Conservation (phyloP, 2,888 invertebrate species). For the Trissolcus japonicus region DNA sequence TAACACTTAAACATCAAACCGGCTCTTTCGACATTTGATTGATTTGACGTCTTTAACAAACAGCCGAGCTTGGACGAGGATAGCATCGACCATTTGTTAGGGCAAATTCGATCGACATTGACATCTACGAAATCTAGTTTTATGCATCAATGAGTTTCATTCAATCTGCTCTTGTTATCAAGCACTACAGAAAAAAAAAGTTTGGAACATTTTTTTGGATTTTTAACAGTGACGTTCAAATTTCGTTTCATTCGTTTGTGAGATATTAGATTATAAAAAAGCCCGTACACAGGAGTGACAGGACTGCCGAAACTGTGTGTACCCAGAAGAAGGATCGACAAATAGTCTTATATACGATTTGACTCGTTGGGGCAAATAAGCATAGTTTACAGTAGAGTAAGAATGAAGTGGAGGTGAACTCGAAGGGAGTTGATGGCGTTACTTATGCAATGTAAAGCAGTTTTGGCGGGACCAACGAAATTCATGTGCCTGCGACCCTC, state of each 20-base stretch:
- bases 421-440: slow-evolving; percentile 63
- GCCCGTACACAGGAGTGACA: too few relatives aligned
- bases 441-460: slow-evolving; percentile 69
- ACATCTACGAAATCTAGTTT: too few relatives aligned
- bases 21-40: slow-evolving; percentile 51
- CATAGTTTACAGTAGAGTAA: slow-evolving; percentile 67
- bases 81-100: too few relatives aligned
- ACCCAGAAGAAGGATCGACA: slow-evolving; percentile 51
- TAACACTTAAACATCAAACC: slow-evolving; percentile 51
- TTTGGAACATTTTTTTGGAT: too few relatives aligned
- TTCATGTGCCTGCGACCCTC: slow-evolving; percentile 69
- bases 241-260: too few relatives aligned
- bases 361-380: slow-evolving; percentile 66
- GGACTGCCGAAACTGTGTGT: too few relatives aligned
- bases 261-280: too few relatives aligned
- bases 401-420: slow-evolving; percentile 60
- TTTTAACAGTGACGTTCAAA: too few relatives aligned
- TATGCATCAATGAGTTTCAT: too few relatives aligned
- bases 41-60: slow-evolving; percentile 52
- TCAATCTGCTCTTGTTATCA: too few relatives aligned
- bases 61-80: slow-evolving; percentile 1
- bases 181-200: too few relatives aligned
- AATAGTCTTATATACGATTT: slow-evolving; percentile 62
- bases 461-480: slow-evolving; percentile 66
- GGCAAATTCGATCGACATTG: too few relatives aligned